Percentiles rank a stretch among this genome's conserved stretches.
These are phyloP conservation scores for Drosophila austrosaltans DNA, from an alignment of 2,888 invertebrate genomes.

Conservation along the genomic window DNA sequence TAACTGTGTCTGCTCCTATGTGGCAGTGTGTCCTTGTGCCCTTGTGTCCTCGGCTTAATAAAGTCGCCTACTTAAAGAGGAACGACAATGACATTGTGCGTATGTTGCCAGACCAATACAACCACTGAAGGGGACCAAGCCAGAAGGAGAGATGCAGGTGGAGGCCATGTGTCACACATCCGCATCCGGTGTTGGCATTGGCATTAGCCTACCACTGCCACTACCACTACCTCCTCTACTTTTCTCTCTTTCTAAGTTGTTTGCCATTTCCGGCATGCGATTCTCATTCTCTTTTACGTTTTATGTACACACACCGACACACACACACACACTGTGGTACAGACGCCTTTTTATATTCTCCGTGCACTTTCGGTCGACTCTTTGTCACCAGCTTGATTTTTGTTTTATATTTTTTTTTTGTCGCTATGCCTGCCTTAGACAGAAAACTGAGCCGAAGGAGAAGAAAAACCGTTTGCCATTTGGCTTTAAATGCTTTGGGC, in stretches of 20 bases:
- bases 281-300: conserved; percentile 46
- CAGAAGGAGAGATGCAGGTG: conserved; percentile 13
- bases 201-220: conserved; percentile 52
- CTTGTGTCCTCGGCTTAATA: conserved; percentile 67
- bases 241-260: conserved; percentile 31
- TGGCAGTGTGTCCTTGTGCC: conserved; percentile 20
- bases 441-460: neutral
- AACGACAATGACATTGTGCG: conserved; percentile 67
- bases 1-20: neutral
- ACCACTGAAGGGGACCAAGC: neutral
- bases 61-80: conserved; percentile 73
- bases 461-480: conserved; percentile 41
- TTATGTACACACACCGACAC: conserved; percentile 34
- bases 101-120: conserved; percentile 40
- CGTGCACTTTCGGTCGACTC: conserved; percentile 20
- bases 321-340: neutral
- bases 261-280: conserved; percentile 60
- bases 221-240: conserved; percentile 14
- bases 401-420: neutral
- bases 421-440: neutral
- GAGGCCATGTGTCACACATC: conserved; percentile 70
- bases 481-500: conserved; percentile 37
- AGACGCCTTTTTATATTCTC: conserved; percentile 19
- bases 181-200: conserved; percentile 75
- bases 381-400: neutral